Conservation (phyloP, 2,113 vertebrate species). For the Ictalurus punctatus region DNA sequence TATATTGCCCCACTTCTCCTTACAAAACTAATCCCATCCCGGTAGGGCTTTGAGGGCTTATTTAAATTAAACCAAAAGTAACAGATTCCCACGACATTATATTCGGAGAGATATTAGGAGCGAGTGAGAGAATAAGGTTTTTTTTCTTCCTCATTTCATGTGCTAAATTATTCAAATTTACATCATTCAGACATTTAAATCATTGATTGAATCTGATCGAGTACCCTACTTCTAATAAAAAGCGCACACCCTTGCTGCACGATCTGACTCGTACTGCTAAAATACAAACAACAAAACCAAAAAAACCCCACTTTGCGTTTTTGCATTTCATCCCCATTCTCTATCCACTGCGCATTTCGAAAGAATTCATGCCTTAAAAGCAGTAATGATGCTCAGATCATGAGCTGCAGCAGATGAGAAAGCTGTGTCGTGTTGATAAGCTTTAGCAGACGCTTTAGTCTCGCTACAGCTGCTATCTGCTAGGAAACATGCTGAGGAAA, state of each 20-base stretch:
- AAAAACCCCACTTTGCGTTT: background rate
- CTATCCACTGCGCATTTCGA: background rate
- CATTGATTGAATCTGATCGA: background rate
- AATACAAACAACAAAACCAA: background rate
- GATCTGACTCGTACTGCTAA: background rate
- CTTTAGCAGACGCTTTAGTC: constrained; percentile 26
- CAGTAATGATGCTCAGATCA: constrained; percentile 27
- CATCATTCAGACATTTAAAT: background rate
- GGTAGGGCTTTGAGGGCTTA: background rate
- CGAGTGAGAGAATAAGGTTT: background rate
- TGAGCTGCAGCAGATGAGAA: constrained; percentile 37
- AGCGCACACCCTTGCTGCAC: background rate
- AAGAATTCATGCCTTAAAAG: constrained; percentile 4
- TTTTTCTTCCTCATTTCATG: background rate
- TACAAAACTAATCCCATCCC: background rate
- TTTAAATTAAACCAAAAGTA: background rate
- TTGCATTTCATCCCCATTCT: background rate
- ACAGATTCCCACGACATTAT: background rate
- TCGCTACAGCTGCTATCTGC: constrained; percentile 34
- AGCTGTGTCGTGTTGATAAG: constrained; percentile 37
- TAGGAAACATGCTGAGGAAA: constrained; percentile 1
- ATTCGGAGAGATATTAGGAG: background rate
- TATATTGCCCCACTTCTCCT: background rate
- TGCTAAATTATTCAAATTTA: background rate
- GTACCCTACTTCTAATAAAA: background rate